Evolutionary conservation across 2,113 vertebrate genomes (phyloP).

Genomic region (Syngnathus floridae): DNA sequence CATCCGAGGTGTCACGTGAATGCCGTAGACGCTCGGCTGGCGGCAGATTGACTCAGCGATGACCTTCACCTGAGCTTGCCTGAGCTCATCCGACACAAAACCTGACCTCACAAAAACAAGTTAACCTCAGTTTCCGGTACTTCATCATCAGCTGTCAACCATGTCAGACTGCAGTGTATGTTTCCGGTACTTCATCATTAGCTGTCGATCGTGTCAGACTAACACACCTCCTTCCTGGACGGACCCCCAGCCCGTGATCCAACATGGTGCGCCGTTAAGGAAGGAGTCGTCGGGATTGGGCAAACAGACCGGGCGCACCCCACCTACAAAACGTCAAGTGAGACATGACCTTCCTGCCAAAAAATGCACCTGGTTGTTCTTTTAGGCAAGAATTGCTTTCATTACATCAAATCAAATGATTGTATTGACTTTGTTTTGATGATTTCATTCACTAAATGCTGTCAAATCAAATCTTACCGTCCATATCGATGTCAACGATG

Average conservation of each 20-base stretch:
- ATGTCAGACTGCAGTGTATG: not conserved
- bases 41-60: slow-evolving; percentile 64
- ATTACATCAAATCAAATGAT: too few relatives aligned
- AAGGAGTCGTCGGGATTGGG: slow-evolving; percentile 59
- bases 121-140: not conserved
- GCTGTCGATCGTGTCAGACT: not conserved
- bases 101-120: slow-evolving; percentile 35
- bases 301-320: slow-evolving; percentile 68
- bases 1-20: slow-evolving; percentile 67
- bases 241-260: slow-evolving; percentile 75
- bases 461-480: slow-evolving; percentile 42
- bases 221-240: slow-evolving; percentile 61
- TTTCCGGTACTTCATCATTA: too few relatives aligned
- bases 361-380: too few relatives aligned
- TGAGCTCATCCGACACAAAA: slow-evolving; percentile 48
- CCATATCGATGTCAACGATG: slow-evolving; percentile 54
- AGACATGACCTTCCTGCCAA: not conserved
- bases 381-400: too few relatives aligned
- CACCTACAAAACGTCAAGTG: slow-evolving; percentile 38
- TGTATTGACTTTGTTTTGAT: too few relatives aligned
- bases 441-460: too few relatives aligned
- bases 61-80: slow-evolving; percentile 66
- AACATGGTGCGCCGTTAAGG: slow-evolving; percentile 57
- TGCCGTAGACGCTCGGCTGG: slow-evolving; percentile 45
- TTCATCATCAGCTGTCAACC: too few relatives aligned